phyloP scores from a whole-genome alignment of 1,140 invertebrate genomes.

The Epicauta chinensis region DNA sequence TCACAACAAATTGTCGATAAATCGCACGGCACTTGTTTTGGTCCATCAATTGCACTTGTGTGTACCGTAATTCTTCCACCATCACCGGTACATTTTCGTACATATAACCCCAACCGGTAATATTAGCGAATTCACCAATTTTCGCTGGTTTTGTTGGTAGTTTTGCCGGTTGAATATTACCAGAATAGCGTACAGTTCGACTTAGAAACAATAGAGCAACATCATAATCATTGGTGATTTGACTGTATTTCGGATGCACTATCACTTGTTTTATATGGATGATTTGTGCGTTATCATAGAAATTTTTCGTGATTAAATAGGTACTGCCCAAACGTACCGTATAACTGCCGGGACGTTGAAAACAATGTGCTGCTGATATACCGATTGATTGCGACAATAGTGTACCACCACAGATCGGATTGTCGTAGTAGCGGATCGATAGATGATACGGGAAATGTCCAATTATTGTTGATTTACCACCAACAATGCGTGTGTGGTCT shows the following conservation, averaged over 20 bases:
- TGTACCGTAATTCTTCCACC: no score
- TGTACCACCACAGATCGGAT: slow-evolving; percentile 17
- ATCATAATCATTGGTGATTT: slow-evolving; percentile 6
- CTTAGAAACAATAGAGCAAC: slow-evolving; percentile 6
- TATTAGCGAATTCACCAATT: no score
- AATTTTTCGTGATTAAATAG: background rate
- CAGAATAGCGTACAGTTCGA: no score
- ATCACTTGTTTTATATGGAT: slow-evolving; percentile 5
- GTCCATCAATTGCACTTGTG: no score
- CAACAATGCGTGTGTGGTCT: slow-evolving; percentile 1
- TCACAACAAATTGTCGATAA: background rate
- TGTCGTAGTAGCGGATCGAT: background rate
- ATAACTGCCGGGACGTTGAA: slow-evolving; percentile 5
- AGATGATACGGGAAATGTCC: slow-evolving; percentile 5
- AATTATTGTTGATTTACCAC: background rate
- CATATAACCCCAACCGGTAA: no score
- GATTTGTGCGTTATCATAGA: background rate
- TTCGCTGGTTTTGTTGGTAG: no score
- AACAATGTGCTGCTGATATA: slow-evolving; percentile 22
- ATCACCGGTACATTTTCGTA: no score
- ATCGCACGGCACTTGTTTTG: no score
- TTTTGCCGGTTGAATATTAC: no score
- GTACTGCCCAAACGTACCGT: slow-evolving; percentile 7
- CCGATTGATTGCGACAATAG: slow-evolving; percentile 6
- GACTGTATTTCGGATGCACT: slow-evolving; percentile 9